phyloP scores from a whole-genome alignment of 2,888 invertebrate species.

The Drosophila nr. medialis region DNA sequence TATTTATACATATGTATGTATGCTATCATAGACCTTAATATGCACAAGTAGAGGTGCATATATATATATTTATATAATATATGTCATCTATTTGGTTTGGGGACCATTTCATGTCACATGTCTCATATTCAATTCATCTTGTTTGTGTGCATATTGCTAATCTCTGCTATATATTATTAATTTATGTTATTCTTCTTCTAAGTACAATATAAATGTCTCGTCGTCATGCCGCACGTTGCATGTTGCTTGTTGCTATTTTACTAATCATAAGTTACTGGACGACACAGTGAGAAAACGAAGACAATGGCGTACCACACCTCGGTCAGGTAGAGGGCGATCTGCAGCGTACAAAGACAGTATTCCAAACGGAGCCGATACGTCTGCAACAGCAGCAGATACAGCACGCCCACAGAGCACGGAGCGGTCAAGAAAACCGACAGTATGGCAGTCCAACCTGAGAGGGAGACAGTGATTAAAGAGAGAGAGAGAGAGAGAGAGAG shows the following conservation, averaged over 20 bases:
- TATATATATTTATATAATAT: constrained; percentile 51
- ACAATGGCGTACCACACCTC: constrained; percentile 87
- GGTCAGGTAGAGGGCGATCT: constrained; percentile 91
- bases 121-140: constrained; percentile 38
- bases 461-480: background rate
- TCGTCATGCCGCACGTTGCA: constrained; percentile 33
- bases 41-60: constrained; percentile 57
- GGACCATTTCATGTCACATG: constrained; percentile 37
- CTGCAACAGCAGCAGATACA: constrained; percentile 95
- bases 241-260: constrained; percentile 50
- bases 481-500: constrained; percentile 58
- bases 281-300: constrained; percentile 88
- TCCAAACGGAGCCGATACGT: constrained; percentile 94
- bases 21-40: constrained; percentile 60
- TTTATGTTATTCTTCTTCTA: constrained; percentile 13
- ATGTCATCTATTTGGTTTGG: constrained; percentile 42
- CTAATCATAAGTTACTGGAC: constrained; percentile 86
- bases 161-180: constrained; percentile 30
- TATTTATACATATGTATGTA: constrained; percentile 37
- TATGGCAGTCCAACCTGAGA: constrained; percentile 90
- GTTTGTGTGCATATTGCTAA: constrained; percentile 63
- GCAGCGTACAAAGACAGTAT: constrained; percentile 94
- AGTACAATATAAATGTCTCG: constrained; percentile 50
- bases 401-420: constrained; percentile 92
- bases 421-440: constrained; percentile 92